phyloP scores from a whole-genome alignment of 1,140 invertebrate genomes.

The Chelonus insularis region DNA sequence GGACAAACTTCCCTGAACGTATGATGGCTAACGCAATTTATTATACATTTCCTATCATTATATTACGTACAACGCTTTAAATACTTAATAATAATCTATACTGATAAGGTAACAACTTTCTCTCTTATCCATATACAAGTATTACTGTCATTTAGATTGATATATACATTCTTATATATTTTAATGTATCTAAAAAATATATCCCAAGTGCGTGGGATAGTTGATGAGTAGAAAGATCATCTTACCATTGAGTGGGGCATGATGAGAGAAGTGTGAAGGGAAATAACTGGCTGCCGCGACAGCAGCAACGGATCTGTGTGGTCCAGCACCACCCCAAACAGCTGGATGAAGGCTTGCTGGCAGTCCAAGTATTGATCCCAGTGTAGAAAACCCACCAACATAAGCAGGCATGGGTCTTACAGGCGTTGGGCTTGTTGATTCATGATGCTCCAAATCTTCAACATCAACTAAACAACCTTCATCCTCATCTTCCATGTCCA shows the following conservation, averaged over 20 bases:
- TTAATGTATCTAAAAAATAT: too few species aligned
- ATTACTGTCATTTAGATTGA: too few species aligned
- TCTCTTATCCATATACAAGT: too few species aligned
- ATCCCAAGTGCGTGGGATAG: too few species aligned
- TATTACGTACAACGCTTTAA: too few species aligned
- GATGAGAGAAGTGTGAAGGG: conserved; percentile 51
- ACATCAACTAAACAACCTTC: conserved; percentile 51
- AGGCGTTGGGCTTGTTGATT: conserved; percentile 37
- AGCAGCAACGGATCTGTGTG: conserved; percentile 41
- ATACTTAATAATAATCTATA: too few species aligned
- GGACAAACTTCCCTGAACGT: neutral
- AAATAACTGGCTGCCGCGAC: conserved; percentile 48
- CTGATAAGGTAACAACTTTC: too few species aligned
- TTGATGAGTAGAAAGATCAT: neutral
- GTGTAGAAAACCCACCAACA: conserved; percentile 46
- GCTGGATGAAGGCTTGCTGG: conserved; percentile 43
- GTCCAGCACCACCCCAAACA: conserved; percentile 45
- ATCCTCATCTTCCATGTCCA: conserved; percentile 47
- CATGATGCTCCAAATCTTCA: conserved; percentile 45
- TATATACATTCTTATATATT: too few species aligned
- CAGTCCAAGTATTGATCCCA: conserved; percentile 43
- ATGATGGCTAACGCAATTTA: too few species aligned
- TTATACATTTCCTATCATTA: too few species aligned
- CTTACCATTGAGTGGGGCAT: conserved; percentile 50
- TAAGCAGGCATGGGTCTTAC: conserved; percentile 53